Conservation (phyloP, 2,888 invertebrate genomes). For the Lasioglossum vierecki region DNA sequence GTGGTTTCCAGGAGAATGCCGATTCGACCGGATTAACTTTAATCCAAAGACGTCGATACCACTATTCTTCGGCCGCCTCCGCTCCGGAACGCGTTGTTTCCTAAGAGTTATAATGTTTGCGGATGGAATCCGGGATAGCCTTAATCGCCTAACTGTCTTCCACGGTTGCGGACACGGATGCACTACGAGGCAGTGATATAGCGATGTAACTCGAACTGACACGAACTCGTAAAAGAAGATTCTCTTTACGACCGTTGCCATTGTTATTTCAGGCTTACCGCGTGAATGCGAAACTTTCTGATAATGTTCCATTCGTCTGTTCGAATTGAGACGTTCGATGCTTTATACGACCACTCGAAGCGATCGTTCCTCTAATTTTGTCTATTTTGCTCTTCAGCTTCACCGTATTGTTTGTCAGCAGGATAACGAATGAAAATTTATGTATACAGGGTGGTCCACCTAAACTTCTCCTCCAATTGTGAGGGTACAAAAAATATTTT, state of each 20-base stretch:
- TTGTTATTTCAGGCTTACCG: not conserved
- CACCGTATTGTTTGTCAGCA: not conserved
- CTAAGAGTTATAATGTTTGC: slow-evolving; percentile 38
- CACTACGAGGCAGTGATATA: not conserved
- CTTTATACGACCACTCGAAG: not conserved
- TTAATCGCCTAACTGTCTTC: slow-evolving; percentile 2
- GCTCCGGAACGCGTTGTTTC: slow-evolving; percentile 12
- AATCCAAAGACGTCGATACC: slow-evolving; percentile 60
- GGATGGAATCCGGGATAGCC: slow-evolving; percentile 24
- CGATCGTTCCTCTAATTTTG: not conserved
- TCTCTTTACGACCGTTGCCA: not conserved
- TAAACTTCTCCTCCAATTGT: too few species aligned
- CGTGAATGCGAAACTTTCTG: not conserved
- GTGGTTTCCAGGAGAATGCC: slow-evolving; percentile 58
- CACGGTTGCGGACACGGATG: not conserved
- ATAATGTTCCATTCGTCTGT: not conserved
- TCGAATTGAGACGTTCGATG: not conserved
- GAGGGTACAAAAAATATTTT: too few species aligned
- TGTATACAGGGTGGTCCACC: too few species aligned
- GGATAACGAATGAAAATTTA: not conserved
- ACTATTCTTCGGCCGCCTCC: slow-evolving; percentile 47
- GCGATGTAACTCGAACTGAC: not conserved
- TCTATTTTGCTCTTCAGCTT: not conserved
- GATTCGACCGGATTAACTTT: slow-evolving; percentile 63
- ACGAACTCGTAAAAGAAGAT: not conserved